Base-by-base conservation (phyloP, 1,140 invertebrate species). In the Apis laboriosa region DNA sequence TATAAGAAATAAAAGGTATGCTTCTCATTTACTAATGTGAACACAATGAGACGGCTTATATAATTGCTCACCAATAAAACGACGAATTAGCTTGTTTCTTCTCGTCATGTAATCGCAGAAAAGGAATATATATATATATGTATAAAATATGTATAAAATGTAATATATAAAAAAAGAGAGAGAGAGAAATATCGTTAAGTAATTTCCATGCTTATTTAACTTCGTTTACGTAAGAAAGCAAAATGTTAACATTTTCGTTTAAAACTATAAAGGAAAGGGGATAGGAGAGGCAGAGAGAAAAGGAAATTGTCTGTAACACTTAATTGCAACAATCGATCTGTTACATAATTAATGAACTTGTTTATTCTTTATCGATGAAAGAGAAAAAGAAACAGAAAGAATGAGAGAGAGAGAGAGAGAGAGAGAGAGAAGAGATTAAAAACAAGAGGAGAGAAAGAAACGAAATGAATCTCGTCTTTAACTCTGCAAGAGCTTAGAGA, bases 301-400 rank as follows among this genome's bases (percentile, higher is more conserved):
- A 17, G n/a, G 3, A 34, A 28, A 24, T 58, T 34, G 13, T 12
- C n/a, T 12, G 43, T 9, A 73, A 73, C 68, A 24, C 21, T 73
- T 80, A 80, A 63, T 80, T 72, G 49, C 68, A 43, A 80, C 58
- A 63, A 80, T 80, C 68, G 68, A 80, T 73, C 67, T 61, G 68
- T 80, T 80, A 80, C 77, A 73, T 80, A 80, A 80, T 73, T 73
- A 80, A 71, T 63, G 68, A 80, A 63, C 49, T 63, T 63, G 68
- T 34, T 63, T 43, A 58, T 43, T 72, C 58, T 63, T 72, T 55
- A 51, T 64, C 78, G 60, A 55, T 60, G 8, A 13, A 17, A 53
- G 19, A 80, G 49, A 68, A 49, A 9, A 12, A 61, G 11, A 12
- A 11, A 63, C 1, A 63, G 21, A n/a, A 2, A 15, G n/a, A 15